phyloP scores from a whole-genome alignment of 2,888 invertebrate species.

The Trilocha varians region DNA sequence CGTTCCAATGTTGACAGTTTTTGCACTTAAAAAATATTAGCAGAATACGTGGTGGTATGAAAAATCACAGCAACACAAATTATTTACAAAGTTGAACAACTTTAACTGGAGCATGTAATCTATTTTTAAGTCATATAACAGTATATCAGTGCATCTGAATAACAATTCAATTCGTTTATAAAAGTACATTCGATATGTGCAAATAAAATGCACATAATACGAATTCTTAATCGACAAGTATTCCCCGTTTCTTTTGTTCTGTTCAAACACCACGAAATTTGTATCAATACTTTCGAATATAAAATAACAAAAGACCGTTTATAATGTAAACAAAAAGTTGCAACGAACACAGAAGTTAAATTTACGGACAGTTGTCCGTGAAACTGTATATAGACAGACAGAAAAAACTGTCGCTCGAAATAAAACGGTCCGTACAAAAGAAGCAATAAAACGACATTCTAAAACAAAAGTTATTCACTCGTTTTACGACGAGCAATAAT shows the following conservation, averaged over 20 bases:
- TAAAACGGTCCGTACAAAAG: constrained; percentile 28
- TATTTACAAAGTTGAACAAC: too few species aligned
- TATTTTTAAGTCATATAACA: too few species aligned
- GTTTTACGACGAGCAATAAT: constrained; percentile 44
- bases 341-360: constrained; percentile 28
- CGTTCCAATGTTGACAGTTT: too few species aligned
- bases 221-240: neutral
- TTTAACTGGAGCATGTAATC: too few species aligned
- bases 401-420: constrained; percentile 42
- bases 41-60: too few species aligned
- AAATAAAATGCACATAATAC: neutral
- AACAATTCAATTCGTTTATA: too few species aligned
- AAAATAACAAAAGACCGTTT: constrained; percentile 14
- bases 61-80: too few species aligned
- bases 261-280: neutral
- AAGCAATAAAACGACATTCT: constrained; percentile 29
- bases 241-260: neutral
- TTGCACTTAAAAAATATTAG: too few species aligned
- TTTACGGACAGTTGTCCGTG: constrained; percentile 32
- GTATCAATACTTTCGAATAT: neutral
- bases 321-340: constrained; percentile 15
- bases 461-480: constrained; percentile 45
- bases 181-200: neutral
- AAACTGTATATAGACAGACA: constrained; percentile 23
- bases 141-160: too few species aligned